Evolutionary conservation across 2,797 vertebrate genomes (phyloP).

Genomic region (Catharus ustulatus): DNA sequence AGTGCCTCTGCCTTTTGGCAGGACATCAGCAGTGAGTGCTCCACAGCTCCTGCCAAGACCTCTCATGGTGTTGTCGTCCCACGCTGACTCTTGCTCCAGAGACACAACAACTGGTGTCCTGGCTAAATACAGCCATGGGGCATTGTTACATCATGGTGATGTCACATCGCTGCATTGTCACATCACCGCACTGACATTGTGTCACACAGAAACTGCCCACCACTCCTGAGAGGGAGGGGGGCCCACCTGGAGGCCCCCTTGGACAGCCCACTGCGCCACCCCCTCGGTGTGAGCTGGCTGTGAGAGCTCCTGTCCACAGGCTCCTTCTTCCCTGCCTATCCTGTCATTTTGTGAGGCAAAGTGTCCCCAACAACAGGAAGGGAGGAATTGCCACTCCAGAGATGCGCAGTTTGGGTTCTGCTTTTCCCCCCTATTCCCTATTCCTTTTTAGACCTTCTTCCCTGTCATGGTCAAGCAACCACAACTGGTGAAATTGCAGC

Average conservation of each 20-base stretch:
- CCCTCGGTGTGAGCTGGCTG: fast-evolving
- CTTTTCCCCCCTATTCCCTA: neutral
- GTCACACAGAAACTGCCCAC: fast-evolving
- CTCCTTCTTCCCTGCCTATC: neutral
- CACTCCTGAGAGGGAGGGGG: no score
- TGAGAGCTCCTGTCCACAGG: neutral
- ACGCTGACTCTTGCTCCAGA: neutral
- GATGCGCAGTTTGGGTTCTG: neutral
- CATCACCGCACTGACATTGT: fast-evolving
- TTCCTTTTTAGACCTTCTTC: neutral
- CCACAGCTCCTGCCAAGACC: neutral
- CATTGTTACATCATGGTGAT: neutral
- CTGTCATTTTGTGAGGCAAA: neutral
- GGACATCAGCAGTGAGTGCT: neutral
- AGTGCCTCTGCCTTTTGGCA: neutral
- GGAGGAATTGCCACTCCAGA: neutral
- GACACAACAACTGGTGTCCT: neutral
- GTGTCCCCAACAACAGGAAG: neutral
- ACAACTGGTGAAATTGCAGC: neutral
- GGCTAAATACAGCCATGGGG: neutral
- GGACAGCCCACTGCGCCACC: neutral
- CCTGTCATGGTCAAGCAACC: neutral
- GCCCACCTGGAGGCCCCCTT: neutral
- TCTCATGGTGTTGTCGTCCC: neutral
- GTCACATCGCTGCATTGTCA: neutral